Conservation (phyloP, 2,888 invertebrate species). For the Eristalinus aeneus region DNA sequence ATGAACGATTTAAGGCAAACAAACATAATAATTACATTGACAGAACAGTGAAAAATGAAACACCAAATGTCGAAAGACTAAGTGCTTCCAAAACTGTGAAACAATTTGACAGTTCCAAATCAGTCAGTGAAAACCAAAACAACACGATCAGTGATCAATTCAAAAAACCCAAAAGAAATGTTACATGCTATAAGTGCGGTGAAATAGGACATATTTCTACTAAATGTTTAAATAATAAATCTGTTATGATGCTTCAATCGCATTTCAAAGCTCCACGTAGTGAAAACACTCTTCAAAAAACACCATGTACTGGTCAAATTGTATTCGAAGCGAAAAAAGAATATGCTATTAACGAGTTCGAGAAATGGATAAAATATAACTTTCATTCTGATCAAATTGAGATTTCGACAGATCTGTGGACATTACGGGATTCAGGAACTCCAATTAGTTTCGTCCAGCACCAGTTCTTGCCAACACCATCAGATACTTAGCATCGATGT, state of each 20-base stretch:
- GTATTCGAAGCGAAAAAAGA: background rate
- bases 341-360: background rate
- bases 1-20: background rate
- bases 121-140: too few species aligned
- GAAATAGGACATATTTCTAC: background rate
- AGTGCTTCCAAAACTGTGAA: too few species aligned
- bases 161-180: background rate
- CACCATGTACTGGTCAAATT: too few species aligned
- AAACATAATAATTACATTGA: too few species aligned
- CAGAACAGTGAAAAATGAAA: too few species aligned
- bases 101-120: too few species aligned
- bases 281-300: too few species aligned
- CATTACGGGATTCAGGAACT: background rate
- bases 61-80: too few species aligned
- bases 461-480: constrained; percentile 1
- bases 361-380: background rate
- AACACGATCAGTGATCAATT: background rate
- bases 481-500: background rate
- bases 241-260: background rate
- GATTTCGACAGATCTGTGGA: background rate
- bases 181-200: background rate
- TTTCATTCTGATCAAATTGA: background rate
- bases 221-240: background rate
- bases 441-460: background rate
- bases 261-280: background rate